Percentiles rank a stretch among this genome's conserved stretches.
phyloP scores from a whole-genome alignment of 1,140 invertebrate genomes.

The Papilio dardanus region DNA sequence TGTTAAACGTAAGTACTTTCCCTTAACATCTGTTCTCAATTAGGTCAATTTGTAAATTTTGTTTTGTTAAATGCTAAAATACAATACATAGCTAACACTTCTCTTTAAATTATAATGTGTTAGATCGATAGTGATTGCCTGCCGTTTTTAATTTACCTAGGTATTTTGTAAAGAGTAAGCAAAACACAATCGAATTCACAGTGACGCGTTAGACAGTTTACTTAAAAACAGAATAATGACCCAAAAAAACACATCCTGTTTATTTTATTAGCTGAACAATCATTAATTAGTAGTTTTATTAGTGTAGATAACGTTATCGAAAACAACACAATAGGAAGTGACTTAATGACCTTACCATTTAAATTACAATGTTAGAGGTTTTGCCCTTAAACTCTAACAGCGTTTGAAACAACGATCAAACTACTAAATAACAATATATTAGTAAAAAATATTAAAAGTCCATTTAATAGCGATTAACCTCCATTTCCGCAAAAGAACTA shows the following conservation, averaged over 20 bases:
- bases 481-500: conserved; percentile 56
- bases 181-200: too few species aligned
- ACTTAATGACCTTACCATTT: conserved; percentile 6
- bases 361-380: not conserved
- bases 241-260: not conserved
- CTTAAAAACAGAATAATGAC: not conserved
- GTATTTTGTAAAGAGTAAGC: not conserved
- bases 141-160: not conserved
- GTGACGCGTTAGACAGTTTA: too few species aligned
- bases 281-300: not conserved
- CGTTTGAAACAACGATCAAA: not conserved
- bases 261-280: not conserved
- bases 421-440: not conserved
- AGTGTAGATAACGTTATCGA: not conserved
- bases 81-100: not conserved
- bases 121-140: too few species aligned
- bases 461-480: conserved; percentile 55
- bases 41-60: too few species aligned
- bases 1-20: not conserved
- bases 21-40: conserved; percentile 5
- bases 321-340: not conserved
- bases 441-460: conserved; percentile 49
- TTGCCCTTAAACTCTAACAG: not conserved
- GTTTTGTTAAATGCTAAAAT: too few species aligned
- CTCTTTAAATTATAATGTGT: not conserved